These are phyloP conservation scores for Amblyraja radiata DNA, from an alignment of 2,797 vertebrate genomes.

Conservation along the genomic window DNA sequence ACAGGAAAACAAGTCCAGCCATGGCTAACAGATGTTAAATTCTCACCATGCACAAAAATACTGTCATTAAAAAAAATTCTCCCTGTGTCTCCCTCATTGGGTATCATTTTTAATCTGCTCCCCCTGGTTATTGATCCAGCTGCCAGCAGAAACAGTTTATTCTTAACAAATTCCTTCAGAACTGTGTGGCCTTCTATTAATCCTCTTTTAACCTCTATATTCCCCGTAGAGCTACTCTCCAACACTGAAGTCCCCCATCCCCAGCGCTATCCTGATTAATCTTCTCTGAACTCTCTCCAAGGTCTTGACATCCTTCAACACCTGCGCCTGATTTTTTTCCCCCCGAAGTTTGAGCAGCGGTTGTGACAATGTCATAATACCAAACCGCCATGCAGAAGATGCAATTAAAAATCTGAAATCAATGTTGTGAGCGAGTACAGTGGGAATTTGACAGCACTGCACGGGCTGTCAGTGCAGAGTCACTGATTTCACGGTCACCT, in stretches of 20 bases:
- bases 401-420: conserved; percentile 28
- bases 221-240: not conserved
- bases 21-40: too few species aligned
- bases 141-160: not conserved
- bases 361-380: not conserved
- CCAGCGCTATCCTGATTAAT: not conserved
- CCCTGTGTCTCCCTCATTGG: not conserved
- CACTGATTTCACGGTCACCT: not conserved
- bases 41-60: not conserved
- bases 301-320: not conserved
- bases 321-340: not conserved
- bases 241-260: not conserved
- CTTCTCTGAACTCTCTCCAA: not conserved
- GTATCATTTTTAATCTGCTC: not conserved
- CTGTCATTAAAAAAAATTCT: not conserved
- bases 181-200: not conserved
- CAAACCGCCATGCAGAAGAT: conserved; percentile 11
- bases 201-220: not conserved
- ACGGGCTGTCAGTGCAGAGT: not conserved
- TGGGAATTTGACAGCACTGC: conserved; percentile 11
- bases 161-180: not conserved
- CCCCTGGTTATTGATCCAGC: not conserved
- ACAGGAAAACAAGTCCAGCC: too few species aligned
- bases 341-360: not conserved
- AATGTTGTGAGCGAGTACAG: not conserved